These are phyloP conservation scores for Bibio marci DNA, from an alignment of 2,888 invertebrate species.

Conservation along the genomic window DNA sequence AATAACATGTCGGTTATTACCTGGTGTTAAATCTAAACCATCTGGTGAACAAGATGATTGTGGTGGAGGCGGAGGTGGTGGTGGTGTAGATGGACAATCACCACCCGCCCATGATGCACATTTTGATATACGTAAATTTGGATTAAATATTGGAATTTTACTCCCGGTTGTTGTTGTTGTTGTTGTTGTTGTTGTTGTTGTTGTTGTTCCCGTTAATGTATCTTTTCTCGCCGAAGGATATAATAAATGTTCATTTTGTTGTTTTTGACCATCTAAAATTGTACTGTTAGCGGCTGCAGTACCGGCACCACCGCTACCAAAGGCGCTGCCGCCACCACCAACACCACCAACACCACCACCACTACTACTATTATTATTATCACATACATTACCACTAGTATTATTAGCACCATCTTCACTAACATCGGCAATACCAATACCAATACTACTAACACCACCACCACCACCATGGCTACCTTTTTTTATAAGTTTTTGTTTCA, in stretches of 20 bases:
- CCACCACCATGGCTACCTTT: background rate
- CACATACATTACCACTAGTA: background rate
- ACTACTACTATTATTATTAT: background rate
- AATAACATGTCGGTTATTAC: too few relatives aligned
- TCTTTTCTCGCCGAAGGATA: too few relatives aligned
- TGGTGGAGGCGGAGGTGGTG: background rate
- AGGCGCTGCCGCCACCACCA: background rate
- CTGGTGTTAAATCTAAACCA: constrained; percentile 37
- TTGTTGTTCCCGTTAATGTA: background rate
- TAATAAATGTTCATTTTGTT: too few relatives aligned
- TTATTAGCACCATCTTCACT: background rate
- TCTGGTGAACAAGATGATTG: constrained; percentile 13
- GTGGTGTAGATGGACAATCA: constrained; percentile 16
- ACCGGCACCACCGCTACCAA: background rate
- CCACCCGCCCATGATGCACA: constrained; percentile 54
- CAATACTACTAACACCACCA: too few relatives aligned
- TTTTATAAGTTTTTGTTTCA: too few relatives aligned
- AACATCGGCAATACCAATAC: background rate
- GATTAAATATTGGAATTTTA: constrained; percentile 43
- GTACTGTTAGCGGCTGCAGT: background rate
- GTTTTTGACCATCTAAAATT: background rate
- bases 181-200: background rate
- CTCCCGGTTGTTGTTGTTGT: constrained; percentile 20
- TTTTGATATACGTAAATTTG: constrained; percentile 43
- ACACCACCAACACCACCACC: background rate